Evolutionary conservation across 1,140 invertebrate species (phyloP).

Genomic region (Calephelis virginiensis): DNA sequence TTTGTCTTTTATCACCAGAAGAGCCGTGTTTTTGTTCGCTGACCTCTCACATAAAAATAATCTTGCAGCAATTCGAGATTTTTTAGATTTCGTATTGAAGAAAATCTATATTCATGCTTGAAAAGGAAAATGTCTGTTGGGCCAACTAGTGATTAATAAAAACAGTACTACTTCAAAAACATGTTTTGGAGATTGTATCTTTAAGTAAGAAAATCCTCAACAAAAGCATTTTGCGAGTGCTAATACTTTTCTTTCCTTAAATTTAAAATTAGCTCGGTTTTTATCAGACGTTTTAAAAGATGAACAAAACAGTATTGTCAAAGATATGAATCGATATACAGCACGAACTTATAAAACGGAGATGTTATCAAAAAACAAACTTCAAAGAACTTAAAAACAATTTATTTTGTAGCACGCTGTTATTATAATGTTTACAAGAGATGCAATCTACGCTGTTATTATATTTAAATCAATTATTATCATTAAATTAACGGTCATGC

Average conservation of each 20-base stretch:
- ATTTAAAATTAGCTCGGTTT: constrained; percentile 1
- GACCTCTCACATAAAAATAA: too few species aligned
- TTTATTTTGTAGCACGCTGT: constrained; percentile 35
- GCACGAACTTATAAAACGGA: constrained; percentile 18
- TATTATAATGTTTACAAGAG: constrained; percentile 63
- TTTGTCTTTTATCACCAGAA: too few species aligned
- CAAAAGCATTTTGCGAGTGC: too few species aligned
- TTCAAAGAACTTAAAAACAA: constrained; percentile 25
- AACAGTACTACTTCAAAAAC: too few species aligned
- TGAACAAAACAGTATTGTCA: constrained; percentile 20
- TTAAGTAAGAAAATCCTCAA: too few species aligned
- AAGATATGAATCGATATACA: constrained; percentile 24
- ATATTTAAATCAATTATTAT: constrained; percentile 73
- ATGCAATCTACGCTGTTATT: constrained; percentile 56
- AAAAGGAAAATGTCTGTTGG: too few species aligned
- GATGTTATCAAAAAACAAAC: constrained; percentile 27
- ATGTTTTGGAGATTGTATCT: too few species aligned
- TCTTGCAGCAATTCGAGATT: too few species aligned
- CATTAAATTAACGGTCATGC: constrained; percentile 54
- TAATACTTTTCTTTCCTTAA: background rate
- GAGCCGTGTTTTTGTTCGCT: too few species aligned
- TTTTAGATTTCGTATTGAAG: too few species aligned
- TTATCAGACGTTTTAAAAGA: background rate
- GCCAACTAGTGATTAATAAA: too few species aligned
- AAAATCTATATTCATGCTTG: too few species aligned